Conservation (phyloP, 2,113 vertebrate species). For the Nycticorax nycticorax region DNA sequence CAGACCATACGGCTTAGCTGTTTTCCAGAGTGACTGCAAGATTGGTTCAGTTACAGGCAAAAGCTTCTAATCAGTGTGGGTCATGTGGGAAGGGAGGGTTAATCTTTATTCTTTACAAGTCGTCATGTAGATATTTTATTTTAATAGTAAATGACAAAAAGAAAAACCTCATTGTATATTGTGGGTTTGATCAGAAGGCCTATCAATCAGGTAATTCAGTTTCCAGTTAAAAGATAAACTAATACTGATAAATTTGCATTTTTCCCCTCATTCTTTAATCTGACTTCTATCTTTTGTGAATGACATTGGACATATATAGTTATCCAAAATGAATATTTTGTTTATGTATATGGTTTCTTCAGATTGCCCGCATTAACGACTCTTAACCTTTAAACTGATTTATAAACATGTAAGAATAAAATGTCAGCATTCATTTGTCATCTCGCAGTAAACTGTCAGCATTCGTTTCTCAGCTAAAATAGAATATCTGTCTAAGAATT, state of each 20-base stretch:
- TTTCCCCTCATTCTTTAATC: constrained; percentile 18
- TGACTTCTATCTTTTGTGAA: constrained; percentile 56
- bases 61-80: background rate
- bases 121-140: background rate
- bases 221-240: constrained; percentile 57
- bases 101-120: constrained; percentile 14
- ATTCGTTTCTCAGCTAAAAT: constrained; percentile 71
- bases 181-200: background rate
- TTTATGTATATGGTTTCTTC: constrained; percentile 60
- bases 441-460: constrained; percentile 67
- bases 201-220: constrained; percentile 47
- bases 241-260: constrained; percentile 50
- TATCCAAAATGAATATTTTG: constrained; percentile 69
- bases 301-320: constrained; percentile 50
- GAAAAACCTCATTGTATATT: background rate
- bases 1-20: background rate
- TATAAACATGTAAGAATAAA: constrained; percentile 73
- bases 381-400: constrained; percentile 73
- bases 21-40: background rate
- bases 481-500: constrained; percentile 67
- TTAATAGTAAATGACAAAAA: background rate
- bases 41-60: background rate
- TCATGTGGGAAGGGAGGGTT: background rate
- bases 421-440: constrained; percentile 74
- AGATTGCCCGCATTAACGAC: constrained; percentile 56